Percentiles rank a stretch among this genome's conserved stretches.
These are phyloP conservation scores for Hydropotes inermis DNA, from an alignment of 2,113 vertebrate genomes.

Conservation along the genomic window DNA sequence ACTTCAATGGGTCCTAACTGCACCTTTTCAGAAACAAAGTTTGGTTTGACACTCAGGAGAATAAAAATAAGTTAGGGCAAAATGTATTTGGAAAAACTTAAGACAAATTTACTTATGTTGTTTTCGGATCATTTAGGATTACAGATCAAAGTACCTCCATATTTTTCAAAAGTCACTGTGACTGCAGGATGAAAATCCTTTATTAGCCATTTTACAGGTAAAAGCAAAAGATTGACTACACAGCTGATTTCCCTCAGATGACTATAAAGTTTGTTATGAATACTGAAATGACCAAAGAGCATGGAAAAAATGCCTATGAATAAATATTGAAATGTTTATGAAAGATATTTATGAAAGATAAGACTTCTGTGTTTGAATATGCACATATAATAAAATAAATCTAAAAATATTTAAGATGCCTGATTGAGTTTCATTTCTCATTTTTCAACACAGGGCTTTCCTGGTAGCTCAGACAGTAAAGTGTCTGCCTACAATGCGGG, in stretches of 20 bases:
- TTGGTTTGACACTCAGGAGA: constrained; percentile 71
- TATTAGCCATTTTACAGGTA: constrained; percentile 70
- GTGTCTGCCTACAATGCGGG: too few species aligned
- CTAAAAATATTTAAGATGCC: constrained; percentile 47
- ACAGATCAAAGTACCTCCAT: constrained; percentile 66
- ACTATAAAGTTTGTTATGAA: constrained; percentile 65
- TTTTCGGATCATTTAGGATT: constrained; percentile 63
- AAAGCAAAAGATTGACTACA: constrained; percentile 65
- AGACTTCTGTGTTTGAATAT: constrained; percentile 76
- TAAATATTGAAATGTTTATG: constrained; percentile 73
- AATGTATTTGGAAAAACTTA: constrained; percentile 66
- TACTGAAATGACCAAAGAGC: constrained; percentile 78
- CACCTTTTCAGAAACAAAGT: constrained; percentile 59
- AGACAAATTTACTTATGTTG: constrained; percentile 60
- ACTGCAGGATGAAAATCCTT: constrained; percentile 64
- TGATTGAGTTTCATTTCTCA: constrained; percentile 50
- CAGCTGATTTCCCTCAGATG: constrained; percentile 68
- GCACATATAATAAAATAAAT: constrained; percentile 75
- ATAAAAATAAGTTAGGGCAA: constrained; percentile 57
- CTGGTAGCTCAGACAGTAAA: too few species aligned
- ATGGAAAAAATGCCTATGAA: constrained; percentile 72
- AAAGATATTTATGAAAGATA: constrained; percentile 79
- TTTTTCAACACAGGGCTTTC: constrained; percentile 14
- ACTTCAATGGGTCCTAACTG: constrained; percentile 48
- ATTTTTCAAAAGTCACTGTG: constrained; percentile 73